A percentile compares a stretch with the other conserved stretches of the same genome.
Conservation (phyloP, 1,140 invertebrate genomes). For the Cheumatopsyche charites region DNA sequence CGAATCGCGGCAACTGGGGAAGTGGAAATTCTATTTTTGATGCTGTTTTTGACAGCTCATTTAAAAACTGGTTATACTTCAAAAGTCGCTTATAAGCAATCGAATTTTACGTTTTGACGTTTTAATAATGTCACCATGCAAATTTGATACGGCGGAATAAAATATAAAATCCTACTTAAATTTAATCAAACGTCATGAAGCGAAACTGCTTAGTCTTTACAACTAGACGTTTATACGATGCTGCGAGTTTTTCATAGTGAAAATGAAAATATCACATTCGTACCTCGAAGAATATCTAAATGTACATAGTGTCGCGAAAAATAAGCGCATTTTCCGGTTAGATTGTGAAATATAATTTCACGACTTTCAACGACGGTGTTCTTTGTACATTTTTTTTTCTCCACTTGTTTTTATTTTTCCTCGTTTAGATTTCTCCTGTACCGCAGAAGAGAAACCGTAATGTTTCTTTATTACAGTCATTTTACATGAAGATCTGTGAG, state of each 20-base stretch:
- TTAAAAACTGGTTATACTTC: conserved; percentile 10
- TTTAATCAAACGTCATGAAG: no score
- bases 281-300: no score
- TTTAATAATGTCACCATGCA: no score
- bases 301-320: neutral
- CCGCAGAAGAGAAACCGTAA: conserved; percentile 35
- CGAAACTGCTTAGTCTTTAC: no score
- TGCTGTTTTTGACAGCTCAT: conserved; percentile 28
- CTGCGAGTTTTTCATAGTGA: no score
- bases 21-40: conserved; percentile 4
- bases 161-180: no score
- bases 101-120: conserved; percentile 1
- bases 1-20: neutral
- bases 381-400: neutral
- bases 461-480: conserved; percentile 44
- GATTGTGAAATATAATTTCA: conserved; percentile 24
- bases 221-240: no score
- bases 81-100: conserved; percentile 13
- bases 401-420: conserved; percentile 17
- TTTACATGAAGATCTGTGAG: conserved; percentile 44
- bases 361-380: conserved; percentile 14
- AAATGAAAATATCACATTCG: no score
- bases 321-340: conserved; percentile 13
- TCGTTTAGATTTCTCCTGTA: conserved; percentile 30
- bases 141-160: no score